These are phyloP conservation scores for Mohoua ochrocephala DNA, from an alignment of 2,113 vertebrate species.

Conservation along the genomic window DNA sequence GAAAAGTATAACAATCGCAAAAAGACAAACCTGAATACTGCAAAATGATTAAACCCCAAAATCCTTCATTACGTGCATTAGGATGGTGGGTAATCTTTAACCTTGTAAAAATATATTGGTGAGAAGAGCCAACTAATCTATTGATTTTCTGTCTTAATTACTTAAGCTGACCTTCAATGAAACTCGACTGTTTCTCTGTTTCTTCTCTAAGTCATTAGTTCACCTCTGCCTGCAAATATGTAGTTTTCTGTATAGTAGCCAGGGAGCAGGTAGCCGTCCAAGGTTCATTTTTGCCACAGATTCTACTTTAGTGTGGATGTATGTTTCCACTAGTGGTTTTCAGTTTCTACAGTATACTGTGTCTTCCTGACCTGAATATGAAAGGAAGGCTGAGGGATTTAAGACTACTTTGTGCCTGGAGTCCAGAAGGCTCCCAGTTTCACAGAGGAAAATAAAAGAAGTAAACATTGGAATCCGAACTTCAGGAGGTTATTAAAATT, in stretches of 20 bases:
- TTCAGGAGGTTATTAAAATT: neutral
- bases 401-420: neutral
- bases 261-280: neutral
- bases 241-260: neutral
- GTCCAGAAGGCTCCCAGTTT: neutral
- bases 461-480: neutral
- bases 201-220: neutral
- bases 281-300: neutral
- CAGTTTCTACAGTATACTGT: neutral
- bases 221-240: neutral
- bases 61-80: neutral
- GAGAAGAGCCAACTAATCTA: neutral
- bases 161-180: neutral
- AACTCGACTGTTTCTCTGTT: neutral
- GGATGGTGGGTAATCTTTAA: neutral
- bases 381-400: neutral
- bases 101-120: neutral
- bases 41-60: neutral
- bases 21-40: neutral
- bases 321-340: conserved; percentile 2
- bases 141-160: neutral
- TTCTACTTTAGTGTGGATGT: neutral
- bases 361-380: conserved; percentile 11
- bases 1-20: neutral
- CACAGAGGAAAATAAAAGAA: neutral